Percentiles rank a stretch among this genome's conserved stretches.
These are phyloP conservation scores for Globodera ellingtonae DNA, from an alignment of 1,140 invertebrate species.

Conservation along the genomic window DNA sequence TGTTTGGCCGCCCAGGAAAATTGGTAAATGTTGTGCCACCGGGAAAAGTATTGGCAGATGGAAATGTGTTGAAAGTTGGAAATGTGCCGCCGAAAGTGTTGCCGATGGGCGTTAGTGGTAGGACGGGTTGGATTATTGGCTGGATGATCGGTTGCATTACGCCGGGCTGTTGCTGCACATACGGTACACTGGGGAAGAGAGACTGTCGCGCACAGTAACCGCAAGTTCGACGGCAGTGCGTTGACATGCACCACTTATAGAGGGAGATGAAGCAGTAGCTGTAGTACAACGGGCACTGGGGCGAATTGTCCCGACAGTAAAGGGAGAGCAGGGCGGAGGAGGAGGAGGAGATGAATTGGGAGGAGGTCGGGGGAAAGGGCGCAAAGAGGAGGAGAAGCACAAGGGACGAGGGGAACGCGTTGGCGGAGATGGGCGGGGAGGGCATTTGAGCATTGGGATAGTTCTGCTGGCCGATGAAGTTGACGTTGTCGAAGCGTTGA, in stretches of 20 bases:
- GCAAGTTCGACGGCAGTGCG: slow-evolving; percentile 26
- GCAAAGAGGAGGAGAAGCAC: not conserved
- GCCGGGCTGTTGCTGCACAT: not conserved
- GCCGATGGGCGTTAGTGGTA: not conserved
- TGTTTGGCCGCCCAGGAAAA: not conserved
- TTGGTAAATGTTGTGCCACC: not conserved
- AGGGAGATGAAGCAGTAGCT: slow-evolving; percentile 25
- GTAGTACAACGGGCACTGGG: not conserved
- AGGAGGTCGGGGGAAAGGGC: too few relatives aligned
- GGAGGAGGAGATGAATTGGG: not conserved
- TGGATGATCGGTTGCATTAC: not conserved
- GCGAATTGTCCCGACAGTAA: not conserved
- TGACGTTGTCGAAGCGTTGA: too few relatives aligned
- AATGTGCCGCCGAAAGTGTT: not conserved
- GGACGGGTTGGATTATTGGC: not conserved
- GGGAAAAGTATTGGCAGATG: not conserved
- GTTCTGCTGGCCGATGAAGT: too few relatives aligned
- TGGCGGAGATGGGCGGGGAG: too few relatives aligned
- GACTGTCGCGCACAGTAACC: slow-evolving; percentile 7
- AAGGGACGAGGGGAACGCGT: too few relatives aligned
- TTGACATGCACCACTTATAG: slow-evolving; percentile 27
- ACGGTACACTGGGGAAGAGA: too few relatives aligned
- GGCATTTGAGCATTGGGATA: too few relatives aligned
- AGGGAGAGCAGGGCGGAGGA: too few relatives aligned
- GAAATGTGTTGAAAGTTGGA: not conserved